These are phyloP conservation scores for Nineta flava DNA, from an alignment of 2,888 invertebrate genomes.

Conservation along the genomic window DNA sequence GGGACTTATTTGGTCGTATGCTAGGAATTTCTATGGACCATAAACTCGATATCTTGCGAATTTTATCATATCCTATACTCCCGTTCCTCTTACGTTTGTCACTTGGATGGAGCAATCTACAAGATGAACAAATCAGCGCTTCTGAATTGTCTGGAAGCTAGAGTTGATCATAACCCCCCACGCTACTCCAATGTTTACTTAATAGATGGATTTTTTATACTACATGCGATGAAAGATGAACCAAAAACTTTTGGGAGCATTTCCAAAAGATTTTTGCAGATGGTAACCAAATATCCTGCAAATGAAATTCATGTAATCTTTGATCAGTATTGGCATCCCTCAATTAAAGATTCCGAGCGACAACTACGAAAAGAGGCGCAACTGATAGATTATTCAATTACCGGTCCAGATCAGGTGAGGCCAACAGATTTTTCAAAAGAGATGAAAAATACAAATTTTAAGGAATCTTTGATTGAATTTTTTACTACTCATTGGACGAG, in stretches of 20 bases:
- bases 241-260: not conserved
- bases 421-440: not conserved
- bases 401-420: not conserved
- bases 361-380: not conserved
- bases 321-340: not conserved
- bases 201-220: not conserved
- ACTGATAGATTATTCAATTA: not conserved
- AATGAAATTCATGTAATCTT: not conserved
- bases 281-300: constrained; percentile 6
- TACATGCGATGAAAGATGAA: not conserved
- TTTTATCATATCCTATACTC: too few species aligned
- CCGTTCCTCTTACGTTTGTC: too few species aligned
- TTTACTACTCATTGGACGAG: not conserved
- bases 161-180: not conserved
- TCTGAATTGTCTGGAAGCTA: not conserved
- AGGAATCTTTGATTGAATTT: not conserved
- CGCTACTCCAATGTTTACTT: too few species aligned
- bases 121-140: not conserved
- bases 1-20: not conserved
- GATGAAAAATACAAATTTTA: not conserved
- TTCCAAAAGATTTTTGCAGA: constrained; percentile 10
- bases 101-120: not conserved
- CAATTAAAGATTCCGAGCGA: not conserved
- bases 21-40: too few species aligned
- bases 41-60: too few species aligned